Conservation (phyloP, 2,888 invertebrate species). For the Polymixis lichenea region DNA sequence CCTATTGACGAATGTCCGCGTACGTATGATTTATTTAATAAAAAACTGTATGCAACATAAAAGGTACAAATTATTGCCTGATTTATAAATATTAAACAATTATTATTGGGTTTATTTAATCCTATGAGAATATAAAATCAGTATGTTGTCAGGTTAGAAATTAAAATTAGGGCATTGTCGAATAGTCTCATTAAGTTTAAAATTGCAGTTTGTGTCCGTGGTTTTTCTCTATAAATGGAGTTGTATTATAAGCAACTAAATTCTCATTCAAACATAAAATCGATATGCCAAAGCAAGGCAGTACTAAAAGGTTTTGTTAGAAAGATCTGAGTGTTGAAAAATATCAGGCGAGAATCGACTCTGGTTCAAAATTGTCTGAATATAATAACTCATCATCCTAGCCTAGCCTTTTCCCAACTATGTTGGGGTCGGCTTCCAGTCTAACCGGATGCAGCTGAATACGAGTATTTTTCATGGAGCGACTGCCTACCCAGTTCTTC, state of each 20-base stretch:
- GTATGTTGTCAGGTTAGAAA: neutral
- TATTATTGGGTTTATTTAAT: neutral
- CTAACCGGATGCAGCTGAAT: too few relatives aligned
- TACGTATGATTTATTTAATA: constrained; percentile 26
- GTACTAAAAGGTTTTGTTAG: neutral
- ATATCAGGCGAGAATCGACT: too few relatives aligned
- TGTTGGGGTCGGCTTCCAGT: too few relatives aligned
- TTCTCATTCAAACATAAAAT: neutral
- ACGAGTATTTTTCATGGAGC: too few relatives aligned
- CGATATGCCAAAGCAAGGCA: neutral
- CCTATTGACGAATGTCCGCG: constrained; percentile 54
- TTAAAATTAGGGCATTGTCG: neutral
- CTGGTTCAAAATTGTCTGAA: neutral
- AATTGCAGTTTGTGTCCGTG: neutral
- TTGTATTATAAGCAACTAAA: neutral
- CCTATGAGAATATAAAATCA: neutral
- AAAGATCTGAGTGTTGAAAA: neutral
- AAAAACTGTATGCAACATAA: neutral
- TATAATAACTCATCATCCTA: too few relatives aligned
- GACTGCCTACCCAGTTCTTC: too few relatives aligned
- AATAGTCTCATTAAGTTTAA: neutral
- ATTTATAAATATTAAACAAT: neutral
- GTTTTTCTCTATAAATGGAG: too few relatives aligned
- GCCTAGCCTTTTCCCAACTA: too few relatives aligned
- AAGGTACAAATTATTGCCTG: neutral